Evolutionary conservation across 2,888 invertebrate genomes (phyloP), one percentile per base, ranked within the genome.

Genomic region (Pandemis heparana): DNA sequence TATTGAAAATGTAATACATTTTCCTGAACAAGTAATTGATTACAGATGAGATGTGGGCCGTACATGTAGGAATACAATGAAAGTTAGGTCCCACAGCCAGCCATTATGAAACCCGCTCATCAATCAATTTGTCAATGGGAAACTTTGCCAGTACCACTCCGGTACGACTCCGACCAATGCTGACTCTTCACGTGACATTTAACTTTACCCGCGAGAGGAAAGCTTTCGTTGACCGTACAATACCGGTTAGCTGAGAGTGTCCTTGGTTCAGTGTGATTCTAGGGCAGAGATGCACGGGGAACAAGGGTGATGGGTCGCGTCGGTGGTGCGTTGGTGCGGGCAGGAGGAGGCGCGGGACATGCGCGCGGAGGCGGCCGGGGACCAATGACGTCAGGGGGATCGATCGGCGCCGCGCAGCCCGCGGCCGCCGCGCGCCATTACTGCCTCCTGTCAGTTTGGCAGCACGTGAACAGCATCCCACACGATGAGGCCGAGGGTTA

Each of bases 311-410:
- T 39, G 39, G n/a, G 9, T 6, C 56, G 23, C 18, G 48, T 14
- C 9, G n/a, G 14, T 63, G 12, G 10, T 68, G 56, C 41, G 48
- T 60, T 73, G 70, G 69, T 46, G 51, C 41, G 38, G 53, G 14
- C 9, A 62, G 69, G 75, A 70, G 72, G 70, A 67, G 69, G 77
- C 72, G 73, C 59, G 79, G 71, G 81, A 80, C 74, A 60, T 79
- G 80, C 86, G 91, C 85, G 77, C 74, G 56, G 69, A 68, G 63
- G 71, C 59, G 64, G 32, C 68, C 77, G 75, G 77, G 79, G 79
- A 76, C 84, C 86, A 85, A 85, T 94, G 93, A 93, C 94, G 94
- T 93, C 93, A 92, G 82, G 80, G 84, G 79, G 81, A 93, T 93
- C 93, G 92, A 93, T 90, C 86, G 74, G 74, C 62, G 78, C 77